Percentiles rank a stretch among this genome's conserved stretches.
phyloP scores from a whole-genome alignment of 2,113 vertebrate genomes.

The Pogonocichla stellata region DNA sequence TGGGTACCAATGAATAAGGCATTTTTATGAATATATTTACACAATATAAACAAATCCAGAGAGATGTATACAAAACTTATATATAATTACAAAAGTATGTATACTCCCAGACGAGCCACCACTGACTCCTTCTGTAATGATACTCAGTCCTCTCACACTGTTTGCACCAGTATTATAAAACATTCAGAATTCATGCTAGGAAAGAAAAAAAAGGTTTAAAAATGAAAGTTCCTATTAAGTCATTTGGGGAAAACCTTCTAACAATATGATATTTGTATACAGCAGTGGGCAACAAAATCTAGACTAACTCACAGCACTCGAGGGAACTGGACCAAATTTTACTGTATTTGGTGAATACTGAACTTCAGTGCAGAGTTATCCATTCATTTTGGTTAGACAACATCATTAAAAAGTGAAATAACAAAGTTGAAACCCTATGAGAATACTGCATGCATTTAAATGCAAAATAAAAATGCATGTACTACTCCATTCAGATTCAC shows the following conservation, averaged over 20 bases:
- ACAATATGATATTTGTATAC: background rate
- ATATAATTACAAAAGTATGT: background rate
- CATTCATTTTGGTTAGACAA: background rate
- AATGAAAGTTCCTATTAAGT: background rate
- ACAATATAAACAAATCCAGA: background rate
- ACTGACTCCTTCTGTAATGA: background rate
- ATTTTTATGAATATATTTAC: background rate
- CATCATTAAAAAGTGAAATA: conserved; percentile 4
- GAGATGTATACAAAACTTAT: background rate
- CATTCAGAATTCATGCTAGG: background rate
- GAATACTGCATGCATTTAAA: background rate
- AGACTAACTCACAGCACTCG: background rate
- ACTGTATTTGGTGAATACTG: background rate
- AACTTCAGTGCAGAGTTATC: background rate
- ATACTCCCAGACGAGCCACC: background rate
- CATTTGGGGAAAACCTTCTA: background rate
- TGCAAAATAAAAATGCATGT: conserved; percentile 21
- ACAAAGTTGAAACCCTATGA: background rate
- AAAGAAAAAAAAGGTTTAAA: background rate
- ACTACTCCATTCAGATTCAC: conserved; percentile 17
- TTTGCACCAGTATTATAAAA: background rate
- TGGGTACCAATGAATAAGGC: background rate
- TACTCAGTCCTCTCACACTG: background rate
- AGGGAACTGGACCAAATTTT: background rate
- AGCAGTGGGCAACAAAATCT: background rate